Evolutionary conservation across 2,888 invertebrate genomes (phyloP), one percentile per base, ranked within the genome.

Genomic region (Merodon equestris): DNA sequence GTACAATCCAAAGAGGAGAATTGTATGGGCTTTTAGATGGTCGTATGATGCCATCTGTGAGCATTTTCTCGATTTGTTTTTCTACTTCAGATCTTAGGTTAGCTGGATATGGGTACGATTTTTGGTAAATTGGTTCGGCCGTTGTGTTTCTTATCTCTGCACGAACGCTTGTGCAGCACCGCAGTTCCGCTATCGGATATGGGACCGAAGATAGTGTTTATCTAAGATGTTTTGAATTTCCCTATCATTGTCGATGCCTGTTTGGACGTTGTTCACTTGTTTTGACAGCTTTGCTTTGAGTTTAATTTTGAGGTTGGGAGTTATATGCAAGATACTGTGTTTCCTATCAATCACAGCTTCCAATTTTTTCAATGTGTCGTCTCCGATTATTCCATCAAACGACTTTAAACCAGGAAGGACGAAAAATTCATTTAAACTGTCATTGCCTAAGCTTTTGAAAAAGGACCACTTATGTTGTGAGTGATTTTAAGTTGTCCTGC

Each of bases 21-120:
- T 64, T 48, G 42, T 64, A 42, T 19, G 70, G 64, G 34, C 77
- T 61, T 56, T 77, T 64, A 14, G 72, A 60, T 45, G 57, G 57
- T 45, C 72, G 19, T 51, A 76, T 64, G 7, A 58, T 34, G 9
- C 48, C 48, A 34, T 48, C 60, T 2, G 60, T 18, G 1, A 63
- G 18, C 63, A 63, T 56, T 50, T 72, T 57, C 34, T 48, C 9
- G 42, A 72, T 58, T 70, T 75, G 56, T 45, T 47, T 18, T 14
- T 81, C 74, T 5, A 66, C 66, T 36, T 74, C 56, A 14, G 42
- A 27, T 47, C 71, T 18, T 13, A 75, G 44, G 19, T 79, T 61
- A 0, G 38, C 51, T 15, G 77, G 71, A 38, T 77, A 82, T 15
- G 63, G 71, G 27, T 81, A 81, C 12, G 60, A 54, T 40, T n/a